These are phyloP conservation scores for Ephydatia muelleri DNA, from an alignment of 37 sponge, comb jelly and placozoan species.

Conservation along the genomic window DNA sequence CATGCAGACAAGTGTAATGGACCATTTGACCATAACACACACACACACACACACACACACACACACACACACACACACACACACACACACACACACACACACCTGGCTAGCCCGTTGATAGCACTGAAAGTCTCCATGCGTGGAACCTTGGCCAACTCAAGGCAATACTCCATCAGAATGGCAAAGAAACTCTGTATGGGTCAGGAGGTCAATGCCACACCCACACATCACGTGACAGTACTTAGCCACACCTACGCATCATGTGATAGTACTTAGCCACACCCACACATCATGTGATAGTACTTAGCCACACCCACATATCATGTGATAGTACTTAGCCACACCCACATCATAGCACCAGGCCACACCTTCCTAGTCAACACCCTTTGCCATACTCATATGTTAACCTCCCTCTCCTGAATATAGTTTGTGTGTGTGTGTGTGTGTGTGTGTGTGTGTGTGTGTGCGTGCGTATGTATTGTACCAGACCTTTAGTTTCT, in stretches of 20 bases:
- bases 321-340: background rate
- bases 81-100: background rate
- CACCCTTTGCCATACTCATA: too few species aligned
- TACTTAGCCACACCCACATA: background rate
- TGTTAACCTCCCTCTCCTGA: too few species aligned
- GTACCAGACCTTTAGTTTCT: constrained; percentile 46
- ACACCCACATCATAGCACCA: background rate
- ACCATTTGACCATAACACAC: background rate
- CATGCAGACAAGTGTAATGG: too few species aligned
- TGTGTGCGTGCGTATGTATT: background rate
- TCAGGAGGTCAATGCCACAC: background rate
- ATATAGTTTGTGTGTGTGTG: too few species aligned
- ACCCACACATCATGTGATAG: background rate
- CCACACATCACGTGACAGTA: background rate
- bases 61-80: constrained; percentile 7
- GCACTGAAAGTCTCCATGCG: background rate
- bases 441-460: too few species aligned
- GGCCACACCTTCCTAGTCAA: background rate
- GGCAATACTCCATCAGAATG: constrained; percentile 35
- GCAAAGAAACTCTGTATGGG: constrained; percentile 30
- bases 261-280: background rate
- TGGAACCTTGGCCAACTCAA: constrained; percentile 6
- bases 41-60: background rate
- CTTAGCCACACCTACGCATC: background rate
- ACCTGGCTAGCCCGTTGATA: constrained; percentile 44